Evolutionary conservation across 2,797 vertebrate genomes (phyloP), one percentile per base, ranked within the genome.

Genomic region (Lepus oiostolus): DNA sequence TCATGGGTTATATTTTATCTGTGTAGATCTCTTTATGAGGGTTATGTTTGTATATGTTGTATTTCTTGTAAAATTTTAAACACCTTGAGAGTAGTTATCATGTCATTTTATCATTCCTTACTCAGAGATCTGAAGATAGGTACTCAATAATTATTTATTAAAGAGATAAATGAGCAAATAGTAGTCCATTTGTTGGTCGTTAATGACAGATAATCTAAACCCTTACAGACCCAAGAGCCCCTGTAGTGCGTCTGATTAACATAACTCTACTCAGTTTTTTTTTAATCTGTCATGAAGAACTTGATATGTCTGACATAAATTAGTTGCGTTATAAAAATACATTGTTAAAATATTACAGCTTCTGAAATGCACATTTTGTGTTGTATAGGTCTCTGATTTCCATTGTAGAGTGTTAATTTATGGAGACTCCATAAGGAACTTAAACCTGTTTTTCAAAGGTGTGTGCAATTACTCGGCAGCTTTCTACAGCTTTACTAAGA

Each of bases 31-130:
- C 50, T 32, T 80, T 85, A 52, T 79, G 17, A 42, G 26, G 54
- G 22, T 76, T 85, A 54, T 62, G 67, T 62, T 91, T 65, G 83
- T 11, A 30, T 21, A 17, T 74, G 2, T 38, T 85, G 50, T 42
- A 68, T 70, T 72, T 84, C 16, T 77, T 85, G 88, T n/a, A 58
- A 90, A 84, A 90, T 32, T 90, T 87, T 94, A 54, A 80, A 88
- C 86, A 88, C 14, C 3, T 72, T 83, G 47, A 75, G 2, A 80
- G 35, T 72, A 72, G 1, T 4, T 1, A 80, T 52, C 22, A 60
- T 35, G 4, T 19, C n/a, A 85, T 52, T 76, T 93, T 95, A 81
- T 80, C 54, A 90, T 60, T 75, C 12, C 4, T 26, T 80, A 7
- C 54, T 7, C 2, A 83, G 26, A 67, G 52, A 38, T 67, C 21